These are phyloP conservation scores for Akabosia matsudoensis DNA, from an alignment of 1,140 invertebrate genomes.

Conservation along the genomic window DNA sequence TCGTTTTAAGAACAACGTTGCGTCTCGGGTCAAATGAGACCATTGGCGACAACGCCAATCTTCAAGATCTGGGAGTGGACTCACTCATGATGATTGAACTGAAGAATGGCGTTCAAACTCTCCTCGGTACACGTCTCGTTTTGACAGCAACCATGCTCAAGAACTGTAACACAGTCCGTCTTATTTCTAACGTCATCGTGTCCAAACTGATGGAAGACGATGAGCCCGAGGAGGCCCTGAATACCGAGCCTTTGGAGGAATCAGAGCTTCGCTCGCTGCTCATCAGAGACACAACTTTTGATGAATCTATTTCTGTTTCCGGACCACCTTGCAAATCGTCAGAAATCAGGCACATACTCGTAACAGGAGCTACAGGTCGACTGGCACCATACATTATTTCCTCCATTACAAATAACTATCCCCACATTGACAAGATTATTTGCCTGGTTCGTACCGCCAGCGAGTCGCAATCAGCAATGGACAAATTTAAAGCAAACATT, in stretches of 20 bases:
- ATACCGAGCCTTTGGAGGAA: too few species aligned
- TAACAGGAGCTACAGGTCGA: too few species aligned
- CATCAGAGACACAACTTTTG: too few species aligned
- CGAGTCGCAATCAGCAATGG: background rate
- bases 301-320: too few species aligned
- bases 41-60: background rate
- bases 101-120: conserved; percentile 9
- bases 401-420: too few species aligned
- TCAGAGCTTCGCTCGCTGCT: too few species aligned
- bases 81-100: conserved; percentile 1
- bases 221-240: background rate
- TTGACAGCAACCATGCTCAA: background rate
- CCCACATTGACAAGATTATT: background rate
- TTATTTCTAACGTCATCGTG: background rate
- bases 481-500: background rate
- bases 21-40: background rate
- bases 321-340: too few species aligned
- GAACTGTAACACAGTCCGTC: background rate
- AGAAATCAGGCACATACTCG: too few species aligned
- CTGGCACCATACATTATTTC: too few species aligned
- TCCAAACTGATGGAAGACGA: background rate
- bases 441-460: background rate
- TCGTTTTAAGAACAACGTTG: background rate
- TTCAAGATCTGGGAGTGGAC: background rate
- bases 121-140: background rate